Evolutionary conservation across 2,797 vertebrate genomes (phyloP), one percentile per base, ranked within the genome.

Genomic region (Notolepis coatsorum): DNA sequence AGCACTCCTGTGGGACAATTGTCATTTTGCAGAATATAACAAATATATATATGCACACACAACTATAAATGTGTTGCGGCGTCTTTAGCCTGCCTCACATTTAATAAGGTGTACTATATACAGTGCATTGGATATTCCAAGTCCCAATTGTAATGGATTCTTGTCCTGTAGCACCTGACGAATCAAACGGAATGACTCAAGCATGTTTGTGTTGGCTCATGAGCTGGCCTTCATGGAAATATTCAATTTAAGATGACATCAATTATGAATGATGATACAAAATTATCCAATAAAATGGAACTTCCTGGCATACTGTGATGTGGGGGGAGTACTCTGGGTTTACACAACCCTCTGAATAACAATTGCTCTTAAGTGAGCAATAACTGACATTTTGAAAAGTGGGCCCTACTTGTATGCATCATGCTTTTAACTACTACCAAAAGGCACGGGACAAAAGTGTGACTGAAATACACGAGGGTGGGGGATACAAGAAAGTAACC

Each of bases 381-480:
- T 41, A 56, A 74, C 46, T 60, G 43, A 72, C 51, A 61, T 65
- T 81, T 71, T 80, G 64, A 82, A 74, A 76, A 80, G 77, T 70
- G 33, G 48, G 55, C n/a, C 80, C 75, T 73, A 74, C 75, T n/a
- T 65, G 60, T 67, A 83, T 75, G 79, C n/a, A 72, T 84, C 87
- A 87, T 88, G 82, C 81, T 82, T 81, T n/a, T 31, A 78, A 81
- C 83, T 88, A 83, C 70, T 55, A 57, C 74, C 70, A 82, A 71
- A 87, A 86, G 87, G 82, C 81, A 89, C 78, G 1, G 71, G 71
- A 84, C 79, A 80, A 71, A 74, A 66, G 41, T 64, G 71, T 61
- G 58, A 71, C 33, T 51, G 59, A 77, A 67, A 65, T 43, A 74
- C 48, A 57, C 37, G 73, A 69, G 23, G 38, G 31, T 10, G 13